Base-by-base conservation (phyloP, 2,888 invertebrate genomes). In the Pterostichus niger region DNA sequence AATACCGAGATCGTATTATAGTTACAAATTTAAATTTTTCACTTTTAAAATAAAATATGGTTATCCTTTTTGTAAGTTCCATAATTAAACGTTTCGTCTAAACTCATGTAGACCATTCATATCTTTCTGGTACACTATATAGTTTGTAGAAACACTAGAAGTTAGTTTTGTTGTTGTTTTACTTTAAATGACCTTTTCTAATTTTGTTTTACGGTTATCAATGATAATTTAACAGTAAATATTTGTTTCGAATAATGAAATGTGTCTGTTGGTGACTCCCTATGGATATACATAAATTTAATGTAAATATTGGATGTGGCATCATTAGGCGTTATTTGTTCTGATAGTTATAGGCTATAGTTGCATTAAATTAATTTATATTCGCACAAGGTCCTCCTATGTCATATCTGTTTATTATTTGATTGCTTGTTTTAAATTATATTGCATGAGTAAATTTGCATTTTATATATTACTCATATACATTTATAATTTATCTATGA, bases 241-340 rank as follows among this genome's bases (percentile, higher is more conserved):
- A 44, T 71, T 71, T 71, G 44, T 71, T 71, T 40, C 13, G 44
- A 71, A 44, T 71, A 15, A 71, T 71, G 68, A 44, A 71, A 71
- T 71, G 15, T 44, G 68, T 44, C 44, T n/a, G 44, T 7, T 44
- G 44, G 13, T 44, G 68, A 71, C 44, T 71, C 68, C 68, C 68
- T 17, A 17, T 40, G 44, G 68, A 71, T 44, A 40, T 24, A 71
- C 44, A 71, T 71, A 71, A 71, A 71, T 71, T 71, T 17, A 71
- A 71, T 71, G 68, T 71, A 71, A 71, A 71, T 71, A 71, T 71
- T 71, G 68, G 17, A 71, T 10, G 15, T 44, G 68, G 44, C 68
- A 71, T 71, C 68, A 71, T 71, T 71, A 71, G 68, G 68, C 44
- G 68, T 5, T 71, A 71, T 71, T 71, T 71, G 44, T 71, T 71